Evolutionary conservation across 2,113 vertebrate genomes (phyloP).

Genomic region (Cephalopterus ornatus): DNA sequence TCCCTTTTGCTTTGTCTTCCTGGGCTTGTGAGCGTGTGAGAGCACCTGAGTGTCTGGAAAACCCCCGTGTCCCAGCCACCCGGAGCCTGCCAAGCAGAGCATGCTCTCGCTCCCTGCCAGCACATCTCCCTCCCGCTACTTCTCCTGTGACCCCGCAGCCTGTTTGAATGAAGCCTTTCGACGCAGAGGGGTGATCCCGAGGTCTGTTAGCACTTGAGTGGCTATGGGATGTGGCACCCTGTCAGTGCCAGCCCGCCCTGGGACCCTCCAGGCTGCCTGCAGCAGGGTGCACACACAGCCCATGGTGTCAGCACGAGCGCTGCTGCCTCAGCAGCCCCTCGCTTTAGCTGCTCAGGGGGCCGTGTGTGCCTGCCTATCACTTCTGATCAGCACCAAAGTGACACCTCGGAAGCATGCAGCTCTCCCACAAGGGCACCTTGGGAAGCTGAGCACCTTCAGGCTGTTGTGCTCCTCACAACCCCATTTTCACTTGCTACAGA

Average conservation of each 20-base stretch:
- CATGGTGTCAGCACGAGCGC: fast-evolving
- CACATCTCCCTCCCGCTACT: fast-evolving
- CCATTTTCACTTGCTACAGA: neutral
- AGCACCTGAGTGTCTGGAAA: neutral
- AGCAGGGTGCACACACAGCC: neutral
- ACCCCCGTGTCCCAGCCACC: fast-evolving
- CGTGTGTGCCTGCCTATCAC: fast-evolving
- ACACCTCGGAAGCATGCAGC: fast-evolving
- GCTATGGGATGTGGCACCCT: neutral
- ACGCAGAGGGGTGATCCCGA: fast-evolving
- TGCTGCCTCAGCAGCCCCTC: neutral
- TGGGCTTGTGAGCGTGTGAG: neutral
- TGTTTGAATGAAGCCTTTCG: fast-evolving
- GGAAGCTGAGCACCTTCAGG: neutral
- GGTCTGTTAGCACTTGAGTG: neutral
- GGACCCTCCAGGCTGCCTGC: neutral
- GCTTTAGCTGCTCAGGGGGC: neutral
- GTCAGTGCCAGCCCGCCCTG: neutral
- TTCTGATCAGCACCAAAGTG: neutral
- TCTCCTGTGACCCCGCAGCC: neutral
- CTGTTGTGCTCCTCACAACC: fast-evolving
- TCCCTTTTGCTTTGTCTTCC: neutral
- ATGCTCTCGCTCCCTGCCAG: neutral
- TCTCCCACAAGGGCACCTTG: neutral
- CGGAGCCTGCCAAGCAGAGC: fast-evolving